Conservation (phyloP, 2,113 vertebrate species). For the Lampris megalopsis region DNA sequence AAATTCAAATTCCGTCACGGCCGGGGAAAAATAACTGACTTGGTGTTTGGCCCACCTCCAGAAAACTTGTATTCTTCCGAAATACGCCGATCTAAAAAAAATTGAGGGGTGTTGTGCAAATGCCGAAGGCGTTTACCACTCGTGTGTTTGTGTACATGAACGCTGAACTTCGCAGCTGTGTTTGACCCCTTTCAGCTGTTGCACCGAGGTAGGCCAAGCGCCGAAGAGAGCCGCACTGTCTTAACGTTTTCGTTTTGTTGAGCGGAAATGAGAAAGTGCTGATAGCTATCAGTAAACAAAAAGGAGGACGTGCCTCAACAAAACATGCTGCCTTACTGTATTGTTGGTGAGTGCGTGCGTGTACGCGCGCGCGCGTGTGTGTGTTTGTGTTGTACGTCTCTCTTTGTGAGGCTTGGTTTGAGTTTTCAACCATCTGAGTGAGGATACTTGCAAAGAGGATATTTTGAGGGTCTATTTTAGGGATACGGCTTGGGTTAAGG, state of each 20-base stretch:
- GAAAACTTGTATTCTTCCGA: no score
- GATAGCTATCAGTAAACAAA: conserved; percentile 75
- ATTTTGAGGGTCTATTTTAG: no score
- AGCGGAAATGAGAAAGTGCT: conserved; percentile 73
- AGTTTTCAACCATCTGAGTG: no score
- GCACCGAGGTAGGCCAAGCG: conserved; percentile 36
- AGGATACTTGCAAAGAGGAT: no score
- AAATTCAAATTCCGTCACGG: no score
- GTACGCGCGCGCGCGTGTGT: background rate
- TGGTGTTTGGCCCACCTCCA: no score
- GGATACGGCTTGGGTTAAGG: no score
- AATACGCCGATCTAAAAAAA: background rate
- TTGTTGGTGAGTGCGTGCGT: conserved; percentile 3
- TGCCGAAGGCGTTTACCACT: background rate
- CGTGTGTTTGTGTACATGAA: background rate
- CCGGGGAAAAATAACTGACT: no score
- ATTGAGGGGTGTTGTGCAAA: conserved; percentile 2
- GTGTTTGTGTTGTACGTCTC: background rate
- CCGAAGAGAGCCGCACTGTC: conserved; percentile 36
- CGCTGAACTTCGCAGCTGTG: conserved; percentile 52
- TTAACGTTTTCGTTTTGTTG: conserved; percentile 49
- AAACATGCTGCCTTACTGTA: conserved; percentile 26
- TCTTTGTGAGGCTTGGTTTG: background rate
- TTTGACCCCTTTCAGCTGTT: conserved; percentile 68
- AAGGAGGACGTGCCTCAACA: conserved; percentile 57